These are phyloP conservation scores for Spodoptera exigua DNA, from an alignment of 2,888 invertebrate species.

Conservation along the genomic window DNA sequence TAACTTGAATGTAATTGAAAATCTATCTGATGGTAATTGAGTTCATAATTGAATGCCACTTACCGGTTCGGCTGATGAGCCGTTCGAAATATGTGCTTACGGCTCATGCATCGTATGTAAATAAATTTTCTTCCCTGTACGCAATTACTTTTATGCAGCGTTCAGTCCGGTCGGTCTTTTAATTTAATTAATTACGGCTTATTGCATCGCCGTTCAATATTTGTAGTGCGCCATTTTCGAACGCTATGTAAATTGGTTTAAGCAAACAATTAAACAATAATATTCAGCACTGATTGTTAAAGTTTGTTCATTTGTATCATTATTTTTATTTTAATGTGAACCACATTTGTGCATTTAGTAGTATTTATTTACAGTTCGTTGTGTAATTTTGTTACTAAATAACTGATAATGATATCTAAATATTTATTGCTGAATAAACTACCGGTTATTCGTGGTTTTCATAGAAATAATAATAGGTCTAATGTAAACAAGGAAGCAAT, in stretches of 20 bases:
- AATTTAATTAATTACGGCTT: constrained; percentile 39
- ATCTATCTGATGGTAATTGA: no score
- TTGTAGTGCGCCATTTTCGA: constrained; percentile 28
- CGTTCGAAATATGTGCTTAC: constrained; percentile 12
- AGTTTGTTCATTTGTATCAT: constrained; percentile 15
- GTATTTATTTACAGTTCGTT: constrained; percentile 6
- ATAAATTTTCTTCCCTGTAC: constrained; percentile 22
- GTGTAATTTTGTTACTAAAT: no score
- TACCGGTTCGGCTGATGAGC: constrained; percentile 15
- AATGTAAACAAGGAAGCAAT: constrained; percentile 4
- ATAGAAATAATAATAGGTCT: no score
- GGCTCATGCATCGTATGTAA: constrained; percentile 15
- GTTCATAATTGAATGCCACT: background rate
- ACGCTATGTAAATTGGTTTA: constrained; percentile 29
- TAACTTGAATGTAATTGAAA: no score
- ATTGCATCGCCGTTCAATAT: constrained; percentile 40
- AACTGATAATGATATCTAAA: no score
- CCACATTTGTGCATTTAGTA: no score
- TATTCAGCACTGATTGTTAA: constrained; percentile 33
- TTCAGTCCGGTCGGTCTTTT: constrained; percentile 17
- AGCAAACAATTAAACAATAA: constrained; percentile 35
- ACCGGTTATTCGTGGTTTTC: no score
- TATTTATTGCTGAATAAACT: no score
- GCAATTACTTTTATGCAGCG: constrained; percentile 12
- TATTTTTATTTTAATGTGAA: background rate